phyloP scores from a whole-genome alignment of 2,113 vertebrate species.

The Pristiophorus japonicus region DNA sequence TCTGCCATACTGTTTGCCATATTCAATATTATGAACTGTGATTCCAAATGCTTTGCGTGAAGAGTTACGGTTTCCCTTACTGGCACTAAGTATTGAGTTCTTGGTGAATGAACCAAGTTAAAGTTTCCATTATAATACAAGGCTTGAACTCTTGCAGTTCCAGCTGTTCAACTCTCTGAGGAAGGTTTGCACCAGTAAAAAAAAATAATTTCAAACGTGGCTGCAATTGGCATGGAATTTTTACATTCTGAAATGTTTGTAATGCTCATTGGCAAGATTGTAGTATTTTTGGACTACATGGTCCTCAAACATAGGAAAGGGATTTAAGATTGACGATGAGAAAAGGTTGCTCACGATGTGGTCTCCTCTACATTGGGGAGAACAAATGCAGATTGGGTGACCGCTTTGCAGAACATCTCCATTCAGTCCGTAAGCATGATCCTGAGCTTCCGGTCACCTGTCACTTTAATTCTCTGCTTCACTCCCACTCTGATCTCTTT shows the following conservation, averaged over 20 bases:
- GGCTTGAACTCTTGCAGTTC: background rate
- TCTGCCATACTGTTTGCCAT: background rate
- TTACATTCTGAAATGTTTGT: background rate
- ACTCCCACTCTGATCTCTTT: too few species aligned
- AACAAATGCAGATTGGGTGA: too few species aligned
- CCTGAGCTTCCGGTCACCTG: too few species aligned
- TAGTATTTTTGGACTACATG: background rate
- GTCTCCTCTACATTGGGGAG: too few species aligned
- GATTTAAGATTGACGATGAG: background rate
- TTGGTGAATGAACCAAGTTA: background rate
- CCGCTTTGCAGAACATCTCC: too few species aligned
- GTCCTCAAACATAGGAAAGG: background rate
- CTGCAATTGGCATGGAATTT: background rate
- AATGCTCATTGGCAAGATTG: background rate
- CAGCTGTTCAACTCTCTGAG: background rate
- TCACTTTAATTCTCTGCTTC: too few species aligned
- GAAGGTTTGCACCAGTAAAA: background rate
- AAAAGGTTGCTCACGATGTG: too few species aligned
- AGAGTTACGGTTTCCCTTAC: background rate
- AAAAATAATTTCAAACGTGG: background rate
- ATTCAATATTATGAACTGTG: conserved; percentile 6
- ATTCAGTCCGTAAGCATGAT: too few species aligned
- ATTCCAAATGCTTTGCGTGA: background rate
- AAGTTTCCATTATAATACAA: background rate
- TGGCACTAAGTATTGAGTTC: background rate